Evolutionary conservation across 2,888 invertebrate genomes (phyloP).

Genomic region (Netelia virgata): DNA sequence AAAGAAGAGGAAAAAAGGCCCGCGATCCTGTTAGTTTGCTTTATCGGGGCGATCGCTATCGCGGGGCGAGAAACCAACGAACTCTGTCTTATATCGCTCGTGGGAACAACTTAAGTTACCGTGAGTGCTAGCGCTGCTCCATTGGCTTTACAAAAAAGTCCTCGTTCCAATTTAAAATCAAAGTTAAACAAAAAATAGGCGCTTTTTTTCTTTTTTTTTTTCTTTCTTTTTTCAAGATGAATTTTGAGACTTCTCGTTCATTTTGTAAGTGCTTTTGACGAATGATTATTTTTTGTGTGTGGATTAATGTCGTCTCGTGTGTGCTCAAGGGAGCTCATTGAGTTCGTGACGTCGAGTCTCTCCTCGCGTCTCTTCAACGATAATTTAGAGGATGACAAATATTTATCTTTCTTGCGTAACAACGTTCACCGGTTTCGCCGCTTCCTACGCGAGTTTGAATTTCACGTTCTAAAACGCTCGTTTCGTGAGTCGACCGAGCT

Average conservation of each 20-base stretch:
- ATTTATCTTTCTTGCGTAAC: slow-evolving; percentile 38
- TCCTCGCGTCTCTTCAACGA: not conserved
- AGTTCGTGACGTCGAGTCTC: not conserved
- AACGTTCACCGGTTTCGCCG: slow-evolving; percentile 6
- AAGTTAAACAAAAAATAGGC: not conserved
- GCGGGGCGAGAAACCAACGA: slow-evolving; percentile 57
- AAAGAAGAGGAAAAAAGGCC: slow-evolving; percentile 39
- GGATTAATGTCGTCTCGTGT: slow-evolving; percentile 39
- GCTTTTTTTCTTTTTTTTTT: not conserved
- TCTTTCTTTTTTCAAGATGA: too few species aligned
- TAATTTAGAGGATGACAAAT: slow-evolving; percentile 46
- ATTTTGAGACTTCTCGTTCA: not conserved
- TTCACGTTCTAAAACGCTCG: not conserved
- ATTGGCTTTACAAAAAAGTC: not conserved
- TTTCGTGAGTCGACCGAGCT: slow-evolving; percentile 13
- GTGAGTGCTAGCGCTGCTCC: not conserved
- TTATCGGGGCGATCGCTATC: slow-evolving; percentile 41
- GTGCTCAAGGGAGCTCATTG: slow-evolving; percentile 1
- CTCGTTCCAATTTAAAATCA: not conserved
- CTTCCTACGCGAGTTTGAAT: not conserved
- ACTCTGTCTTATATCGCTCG: not conserved
- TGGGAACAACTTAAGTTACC: not conserved
- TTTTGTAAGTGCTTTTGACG: not conserved
- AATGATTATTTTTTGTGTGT: slow-evolving; percentile 12
- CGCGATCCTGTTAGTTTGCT: slow-evolving; percentile 53